These are phyloP conservation scores for Araneus ventricosus DNA, from an alignment of 1,140 invertebrate genomes.

Conservation along the genomic window DNA sequence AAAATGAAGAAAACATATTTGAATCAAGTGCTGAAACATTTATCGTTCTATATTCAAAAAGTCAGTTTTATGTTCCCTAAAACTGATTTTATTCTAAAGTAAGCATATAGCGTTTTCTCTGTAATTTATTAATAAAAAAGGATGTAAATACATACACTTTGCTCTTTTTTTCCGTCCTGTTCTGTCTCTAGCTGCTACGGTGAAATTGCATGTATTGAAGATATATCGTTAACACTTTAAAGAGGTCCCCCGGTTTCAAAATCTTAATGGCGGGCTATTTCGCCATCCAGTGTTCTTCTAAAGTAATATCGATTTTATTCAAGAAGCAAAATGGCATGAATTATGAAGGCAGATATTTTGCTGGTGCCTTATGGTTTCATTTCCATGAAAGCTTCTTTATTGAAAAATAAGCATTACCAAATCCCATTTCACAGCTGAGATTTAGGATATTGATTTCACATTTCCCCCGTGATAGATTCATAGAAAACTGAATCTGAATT, in stretches of 20 bases:
- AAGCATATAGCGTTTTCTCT: too few relatives aligned
- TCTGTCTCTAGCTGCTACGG: background rate
- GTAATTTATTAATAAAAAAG: too few relatives aligned
- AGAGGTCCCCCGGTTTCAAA: background rate
- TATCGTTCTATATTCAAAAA: too few relatives aligned
- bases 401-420: background rate
- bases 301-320: background rate
- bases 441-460: constrained; percentile 7
- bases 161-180: background rate
- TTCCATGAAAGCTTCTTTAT: background rate
- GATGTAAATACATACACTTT: too few relatives aligned
- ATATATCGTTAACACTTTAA: background rate
- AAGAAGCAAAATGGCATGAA: background rate
- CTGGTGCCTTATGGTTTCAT: background rate
- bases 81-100: too few relatives aligned
- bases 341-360: background rate
- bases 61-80: too few relatives aligned
- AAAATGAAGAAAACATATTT: too few relatives aligned
- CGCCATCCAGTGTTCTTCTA: background rate
- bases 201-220: background rate
- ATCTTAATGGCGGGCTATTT: background rate
- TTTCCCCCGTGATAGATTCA: background rate
- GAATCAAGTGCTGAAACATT: too few relatives aligned
- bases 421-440: background rate
- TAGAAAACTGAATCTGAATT: background rate